A percentile compares a stretch with the other conserved stretches of the same genome.
Evolutionary conservation across 2,113 vertebrate genomes (phyloP).

Genomic region (Paramormyrops kingsleyae): DNA sequence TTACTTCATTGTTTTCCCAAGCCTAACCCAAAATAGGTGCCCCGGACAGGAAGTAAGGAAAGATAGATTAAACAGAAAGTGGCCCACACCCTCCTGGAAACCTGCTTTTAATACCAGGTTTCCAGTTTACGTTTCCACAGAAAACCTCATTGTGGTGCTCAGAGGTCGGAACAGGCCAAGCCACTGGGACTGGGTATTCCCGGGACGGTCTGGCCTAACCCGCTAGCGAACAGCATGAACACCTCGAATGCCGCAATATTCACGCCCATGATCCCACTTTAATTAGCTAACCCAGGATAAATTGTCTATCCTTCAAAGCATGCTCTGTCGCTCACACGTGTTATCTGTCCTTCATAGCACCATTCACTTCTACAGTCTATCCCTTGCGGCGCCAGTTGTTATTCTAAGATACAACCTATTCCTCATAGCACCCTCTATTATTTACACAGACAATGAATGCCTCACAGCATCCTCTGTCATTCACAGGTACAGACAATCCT

Average conservation of each 20-base stretch:
- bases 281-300: background rate
- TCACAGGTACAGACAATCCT: background rate
- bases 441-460: background rate
- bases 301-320: background rate
- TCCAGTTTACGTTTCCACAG: background rate
- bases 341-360: background rate
- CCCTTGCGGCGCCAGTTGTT: background rate
- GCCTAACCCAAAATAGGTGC: slow-evolving; percentile 22
- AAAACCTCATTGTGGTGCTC: background rate
- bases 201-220: background rate
- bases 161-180: background rate
- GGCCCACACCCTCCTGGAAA: slow-evolving; percentile 19
- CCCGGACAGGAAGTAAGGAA: slow-evolving; percentile 11
- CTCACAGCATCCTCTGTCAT: background rate
- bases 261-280: background rate
- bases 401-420: background rate
- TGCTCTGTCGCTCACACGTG: background rate
- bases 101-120: background rate
- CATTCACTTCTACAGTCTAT: background rate
- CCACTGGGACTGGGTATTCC: background rate
- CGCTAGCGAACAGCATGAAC: background rate
- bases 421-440: background rate
- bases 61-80: background rate
- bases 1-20: slow-evolving; percentile 48
- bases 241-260: background rate